Percentiles rank a stretch among this genome's conserved stretches.
Conservation (phyloP, 2,888 invertebrate species). For the Tillus elongatus region DNA sequence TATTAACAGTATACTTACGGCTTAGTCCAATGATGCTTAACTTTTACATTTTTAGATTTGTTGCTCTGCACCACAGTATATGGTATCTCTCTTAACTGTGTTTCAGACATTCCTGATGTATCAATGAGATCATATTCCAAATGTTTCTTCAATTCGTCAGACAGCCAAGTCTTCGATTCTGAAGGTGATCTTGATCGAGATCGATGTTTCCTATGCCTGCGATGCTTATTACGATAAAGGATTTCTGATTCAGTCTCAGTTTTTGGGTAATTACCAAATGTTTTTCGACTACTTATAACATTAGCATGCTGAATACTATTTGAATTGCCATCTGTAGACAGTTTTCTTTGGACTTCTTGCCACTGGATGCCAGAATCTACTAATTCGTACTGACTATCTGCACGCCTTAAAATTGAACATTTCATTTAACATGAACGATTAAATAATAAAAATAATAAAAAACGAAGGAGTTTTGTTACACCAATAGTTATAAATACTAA, state of each 20-base stretch:
- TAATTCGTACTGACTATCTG: constrained; percentile 52
- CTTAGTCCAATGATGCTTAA: constrained; percentile 31
- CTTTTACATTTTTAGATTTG: constrained; percentile 52
- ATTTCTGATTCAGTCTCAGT: constrained; percentile 38
- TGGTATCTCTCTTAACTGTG: constrained; percentile 77
- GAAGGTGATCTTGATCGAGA: constrained; percentile 62
- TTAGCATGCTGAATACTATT: constrained; percentile 60
- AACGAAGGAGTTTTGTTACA: too few relatives aligned
- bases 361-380: constrained; percentile 84
- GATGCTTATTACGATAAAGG: constrained; percentile 32
- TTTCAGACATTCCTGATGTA: constrained; percentile 81
- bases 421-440: too few relatives aligned
- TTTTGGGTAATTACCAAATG: constrained; percentile 12
- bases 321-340: constrained; percentile 49
- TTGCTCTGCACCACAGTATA: constrained; percentile 72
- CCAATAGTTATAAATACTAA: too few relatives aligned
- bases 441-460: background rate
- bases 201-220: constrained; percentile 37
- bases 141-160: constrained; percentile 73
- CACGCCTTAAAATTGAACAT: constrained; percentile 40
- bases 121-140: constrained; percentile 82
- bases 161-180: constrained; percentile 60
- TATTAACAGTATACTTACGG: too few relatives aligned
- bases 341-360: constrained; percentile 76
- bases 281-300: constrained; percentile 51